Conservation (phyloP, 2,113 vertebrate genomes). For the Psittacula cyanocephala region DNA sequence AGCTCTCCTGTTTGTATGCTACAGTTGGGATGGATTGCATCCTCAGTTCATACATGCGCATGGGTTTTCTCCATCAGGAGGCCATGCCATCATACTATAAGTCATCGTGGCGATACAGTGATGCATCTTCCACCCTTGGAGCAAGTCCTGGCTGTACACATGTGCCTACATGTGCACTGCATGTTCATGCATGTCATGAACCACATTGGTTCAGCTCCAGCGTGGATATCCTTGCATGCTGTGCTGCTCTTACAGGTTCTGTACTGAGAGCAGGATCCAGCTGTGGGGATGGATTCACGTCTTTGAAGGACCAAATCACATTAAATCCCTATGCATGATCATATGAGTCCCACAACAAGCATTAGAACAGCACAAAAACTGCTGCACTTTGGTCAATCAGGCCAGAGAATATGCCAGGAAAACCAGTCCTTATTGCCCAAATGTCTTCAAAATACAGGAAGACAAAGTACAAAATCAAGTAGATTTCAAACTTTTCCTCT, state of each 20-base stretch:
- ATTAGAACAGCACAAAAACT: neutral
- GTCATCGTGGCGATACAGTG: rapidly evolving
- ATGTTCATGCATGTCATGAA: rapidly evolving
- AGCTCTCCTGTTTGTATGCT: neutral
- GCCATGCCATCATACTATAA: too few species aligned
- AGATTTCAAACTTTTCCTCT: neutral
- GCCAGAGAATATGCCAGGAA: neutral
- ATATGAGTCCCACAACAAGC: neutral
- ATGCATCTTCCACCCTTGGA: neutral
- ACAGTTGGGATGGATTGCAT: neutral
- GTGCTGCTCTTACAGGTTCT: neutral
- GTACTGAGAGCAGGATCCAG: neutral
- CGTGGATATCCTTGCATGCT: rapidly evolving
- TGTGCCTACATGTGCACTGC: rapidly evolving
- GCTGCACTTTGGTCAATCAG: neutral
- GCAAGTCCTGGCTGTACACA: neutral
- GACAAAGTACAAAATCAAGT: neutral
- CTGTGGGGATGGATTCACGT: rapidly evolving
- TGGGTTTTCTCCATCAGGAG: neutral
- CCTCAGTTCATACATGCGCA: neutral
- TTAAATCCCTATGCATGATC: neutral
- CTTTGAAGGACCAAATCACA: neutral
- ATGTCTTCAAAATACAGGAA: neutral
- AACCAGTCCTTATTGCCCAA: neutral
- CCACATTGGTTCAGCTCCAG: neutral